Base-by-base conservation (phyloP, 1,140 invertebrate species). In the Lerema accius region DNA sequence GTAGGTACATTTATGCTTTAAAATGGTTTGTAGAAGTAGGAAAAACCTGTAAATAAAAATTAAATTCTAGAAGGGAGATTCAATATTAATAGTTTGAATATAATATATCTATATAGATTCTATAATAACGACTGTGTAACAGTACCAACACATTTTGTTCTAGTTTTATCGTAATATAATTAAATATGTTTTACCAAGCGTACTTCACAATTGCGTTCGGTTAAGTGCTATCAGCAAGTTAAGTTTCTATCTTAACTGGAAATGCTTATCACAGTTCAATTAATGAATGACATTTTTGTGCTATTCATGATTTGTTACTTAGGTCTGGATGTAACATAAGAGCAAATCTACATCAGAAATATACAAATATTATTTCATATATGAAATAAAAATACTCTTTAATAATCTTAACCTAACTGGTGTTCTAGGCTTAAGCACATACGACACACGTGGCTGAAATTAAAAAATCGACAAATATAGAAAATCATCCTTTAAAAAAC, bases 241-340 rank as follows among this genome's bases (percentile, higher is more conserved):
- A 26, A 46, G 43, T 16, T 43, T 17, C 42, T 28, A 42, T 62
- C 28, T 58, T 58, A 65, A 71, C 51, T 67, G 55, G 61, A 65
- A 71, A 65, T 32, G 45, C 42, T 61, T 71, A 71, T 71, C 69
- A 71, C 69, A 71, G 69, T 63, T 68, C 62, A 68, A 51, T 71
- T 64, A 37, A 65, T 65, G 35, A 71, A 65, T 64, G 45, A 17
- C 35, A 61, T 49, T 26, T 59, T 48, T 59, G 43, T 46, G 43
- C 43, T 46, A 23, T 23, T 17, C 16, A 46, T 46, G 43, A 23
- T 14, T 26, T 37, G 6, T 43, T 45, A 35, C 9, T 45, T 9
- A 45, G 17, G 17, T 23, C 1, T 23, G n/a, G 15, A 13, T 11
- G n/a, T 46, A 11, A 23, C 43, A 23, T 46, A 3, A 23, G 43